Evolutionary conservation across 2,888 invertebrate species (phyloP).

Genomic region (Tolmerus cingulatus): DNA sequence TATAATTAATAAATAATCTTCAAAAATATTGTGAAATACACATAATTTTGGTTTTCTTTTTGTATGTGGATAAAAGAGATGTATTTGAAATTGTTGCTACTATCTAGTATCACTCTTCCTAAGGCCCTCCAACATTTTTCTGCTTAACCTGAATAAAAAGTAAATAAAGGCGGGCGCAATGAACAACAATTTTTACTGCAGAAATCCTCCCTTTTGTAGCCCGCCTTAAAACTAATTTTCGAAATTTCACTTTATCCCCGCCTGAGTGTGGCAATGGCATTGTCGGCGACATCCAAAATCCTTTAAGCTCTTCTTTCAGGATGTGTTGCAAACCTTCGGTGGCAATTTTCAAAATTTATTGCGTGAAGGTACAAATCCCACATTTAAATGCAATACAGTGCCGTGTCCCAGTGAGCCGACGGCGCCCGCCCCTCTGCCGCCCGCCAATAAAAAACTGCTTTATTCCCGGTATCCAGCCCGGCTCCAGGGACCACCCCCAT

Average conservation of each 20-base stretch:
- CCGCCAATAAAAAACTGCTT: slow-evolving; percentile 27
- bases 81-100: not conserved
- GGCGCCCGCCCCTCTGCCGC: not conserved
- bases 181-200: not conserved
- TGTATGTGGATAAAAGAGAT: too few relatives aligned
- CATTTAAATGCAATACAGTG: slow-evolving; percentile 36
- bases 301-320: slow-evolving; percentile 37
- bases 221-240: slow-evolving; percentile 36
- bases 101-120: not conserved
- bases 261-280: slow-evolving; percentile 4
- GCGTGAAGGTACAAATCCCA: slow-evolving; percentile 36
- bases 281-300: slow-evolving; percentile 22
- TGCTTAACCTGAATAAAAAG: not conserved
- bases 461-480: not conserved
- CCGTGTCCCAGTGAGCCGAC: not conserved
- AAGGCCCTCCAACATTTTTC: not conserved
- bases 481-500: not conserved
- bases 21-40: too few relatives aligned
- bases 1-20: too few relatives aligned
- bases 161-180: not conserved
- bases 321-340: slow-evolving; percentile 31
- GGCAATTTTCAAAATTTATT: slow-evolving; percentile 39
- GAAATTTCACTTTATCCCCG: slow-evolving; percentile 36
- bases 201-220: not conserved
- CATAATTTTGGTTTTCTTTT: too few relatives aligned